Base-by-base conservation (phyloP, 1,140 invertebrate species). In the Pinna nobilis region DNA sequence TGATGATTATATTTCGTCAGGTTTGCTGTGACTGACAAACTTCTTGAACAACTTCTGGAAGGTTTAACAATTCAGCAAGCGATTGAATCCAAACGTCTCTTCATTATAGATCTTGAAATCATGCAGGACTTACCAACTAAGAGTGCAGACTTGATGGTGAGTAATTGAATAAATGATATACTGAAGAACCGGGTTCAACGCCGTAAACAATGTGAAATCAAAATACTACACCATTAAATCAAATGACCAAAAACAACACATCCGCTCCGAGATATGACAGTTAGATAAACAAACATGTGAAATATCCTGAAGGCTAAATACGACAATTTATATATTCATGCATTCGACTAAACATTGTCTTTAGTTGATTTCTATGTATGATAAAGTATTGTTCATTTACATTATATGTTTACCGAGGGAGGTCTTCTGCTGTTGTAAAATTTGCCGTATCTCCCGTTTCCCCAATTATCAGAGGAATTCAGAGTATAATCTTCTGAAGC, bases 71-170 rank as follows among this genome's bases (percentile, higher is more conserved):
- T 91, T 7, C 65, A 87, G 25, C 77, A 90, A 50, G 88, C 90
- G 20, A 77, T 91, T 4, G 78, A 86, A 57, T 78, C 84, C 2
- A 90, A 91, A 44, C 86, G 88, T 53, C 79, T 91, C 9, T 91
- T 91, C 76, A 86, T 91, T 0, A 86, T 90, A 33, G 90, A 91
- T 76, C 78, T 90, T 13, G 79, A 88, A 72, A 87, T 91, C 18
- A 71, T 91, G 50, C 80, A 90, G 57, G 86, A 81, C 9, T 73
- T 91, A 1, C 70, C 77, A 6, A 73, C 72, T 47, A 73, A 70
- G 60, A 70, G 76, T 53, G 64, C 74, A 18, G 68, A 74, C 23
- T 83, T 78, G 39, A 49, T 76, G 51, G 83, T 86, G 68, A 78
- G 77, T 76, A 49, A 18, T 3, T 13, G 15, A 20, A 3, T 0